phyloP scores from a whole-genome alignment of 2,113 vertebrate species.

The Eclectus roratus region DNA sequence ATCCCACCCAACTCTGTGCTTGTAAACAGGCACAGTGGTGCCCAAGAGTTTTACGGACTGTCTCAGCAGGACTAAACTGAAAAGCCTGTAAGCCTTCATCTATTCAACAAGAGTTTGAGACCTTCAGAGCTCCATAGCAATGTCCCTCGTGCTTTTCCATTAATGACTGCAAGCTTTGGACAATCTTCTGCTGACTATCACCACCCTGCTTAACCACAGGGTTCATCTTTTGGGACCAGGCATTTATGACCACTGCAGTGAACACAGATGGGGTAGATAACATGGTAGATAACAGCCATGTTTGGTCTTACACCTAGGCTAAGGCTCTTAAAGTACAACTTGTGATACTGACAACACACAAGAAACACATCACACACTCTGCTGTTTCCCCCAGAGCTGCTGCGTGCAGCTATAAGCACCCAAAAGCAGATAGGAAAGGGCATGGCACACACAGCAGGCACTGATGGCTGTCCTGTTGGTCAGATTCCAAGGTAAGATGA shows the following conservation, averaged over 20 bases:
- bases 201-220: not conserved
- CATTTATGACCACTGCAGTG: not conserved
- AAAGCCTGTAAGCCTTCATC: slow-evolving; percentile 86
- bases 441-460: not conserved
- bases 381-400: not conserved
- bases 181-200: not conserved
- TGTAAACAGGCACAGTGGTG: slow-evolving; percentile 84
- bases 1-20: slow-evolving; percentile 84
- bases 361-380: not conserved
- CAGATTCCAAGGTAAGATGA: not conserved
- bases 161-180: not conserved
- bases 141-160: slow-evolving; percentile 81
- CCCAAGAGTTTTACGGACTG: slow-evolving; percentile 81
- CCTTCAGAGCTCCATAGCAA: slow-evolving; percentile 80
- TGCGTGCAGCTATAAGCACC: not conserved
- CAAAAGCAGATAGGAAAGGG: not conserved
- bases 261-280: not conserved
- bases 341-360: not conserved
- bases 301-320: not conserved
- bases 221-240: not conserved
- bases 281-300: not conserved
- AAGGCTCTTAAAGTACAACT: not conserved
- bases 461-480: not conserved
- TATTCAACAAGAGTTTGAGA: slow-evolving; percentile 86
- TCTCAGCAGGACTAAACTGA: slow-evolving; percentile 82